These are phyloP conservation scores for Indri indri DNA, from an alignment of 2,113 vertebrate species.

Conservation along the genomic window DNA sequence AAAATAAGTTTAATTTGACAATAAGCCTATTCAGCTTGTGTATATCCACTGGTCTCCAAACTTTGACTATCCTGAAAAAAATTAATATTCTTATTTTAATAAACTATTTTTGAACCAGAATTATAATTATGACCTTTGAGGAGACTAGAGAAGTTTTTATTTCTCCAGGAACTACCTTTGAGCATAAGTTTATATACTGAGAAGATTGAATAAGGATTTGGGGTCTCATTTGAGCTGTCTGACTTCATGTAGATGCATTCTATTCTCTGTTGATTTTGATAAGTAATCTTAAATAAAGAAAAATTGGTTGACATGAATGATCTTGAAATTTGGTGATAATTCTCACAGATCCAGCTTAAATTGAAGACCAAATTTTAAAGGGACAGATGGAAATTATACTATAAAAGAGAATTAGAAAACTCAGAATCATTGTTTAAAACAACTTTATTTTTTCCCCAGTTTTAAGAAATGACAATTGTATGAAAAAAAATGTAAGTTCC, in stretches of 20 bases:
- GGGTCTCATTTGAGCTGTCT: neutral
- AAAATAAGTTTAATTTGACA: neutral
- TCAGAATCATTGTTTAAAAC: neutral
- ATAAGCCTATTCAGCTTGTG: neutral
- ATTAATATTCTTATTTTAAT: neutral
- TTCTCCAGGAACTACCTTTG: neutral
- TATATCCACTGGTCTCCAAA: neutral
- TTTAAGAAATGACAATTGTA: neutral
- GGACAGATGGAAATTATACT: neutral
- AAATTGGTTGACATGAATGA: neutral
- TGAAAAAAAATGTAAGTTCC: neutral
- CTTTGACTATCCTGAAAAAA: neutral
- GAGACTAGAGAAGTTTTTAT: neutral
- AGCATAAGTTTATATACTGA: neutral
- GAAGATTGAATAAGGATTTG: neutral
- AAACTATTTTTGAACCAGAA: neutral
- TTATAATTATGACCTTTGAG: neutral
- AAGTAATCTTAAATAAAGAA: constrained; percentile 22
- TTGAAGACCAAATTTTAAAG: neutral
- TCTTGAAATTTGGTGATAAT: neutral
- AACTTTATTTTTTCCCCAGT: neutral
- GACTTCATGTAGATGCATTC: neutral
- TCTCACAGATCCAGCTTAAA: neutral
- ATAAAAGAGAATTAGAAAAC: neutral
- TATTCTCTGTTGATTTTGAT: constrained; percentile 5